phyloP scores from a whole-genome alignment of 2,797 vertebrate species.

The Hoplostethus mediterraneus region DNA sequence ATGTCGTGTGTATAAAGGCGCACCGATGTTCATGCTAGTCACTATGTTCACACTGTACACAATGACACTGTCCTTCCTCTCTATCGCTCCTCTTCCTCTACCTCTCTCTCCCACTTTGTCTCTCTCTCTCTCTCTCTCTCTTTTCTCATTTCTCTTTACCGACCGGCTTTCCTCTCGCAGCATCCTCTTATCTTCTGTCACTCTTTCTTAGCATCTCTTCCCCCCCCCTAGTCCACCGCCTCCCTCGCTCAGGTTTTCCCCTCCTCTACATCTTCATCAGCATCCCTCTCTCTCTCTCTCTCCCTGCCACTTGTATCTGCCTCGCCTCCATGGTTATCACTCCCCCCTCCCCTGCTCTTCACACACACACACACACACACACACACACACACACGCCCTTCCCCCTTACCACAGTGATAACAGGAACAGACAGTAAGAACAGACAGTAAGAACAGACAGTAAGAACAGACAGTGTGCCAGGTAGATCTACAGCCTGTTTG shows the following conservation, averaged over 20 bases:
- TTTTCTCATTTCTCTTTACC: conserved; percentile 9
- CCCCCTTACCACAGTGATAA: conserved; percentile 40
- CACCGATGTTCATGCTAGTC: conserved; percentile 24
- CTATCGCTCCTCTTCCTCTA: conserved; percentile 2
- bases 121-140: not conserved
- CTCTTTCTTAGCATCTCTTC: conserved; percentile 9
- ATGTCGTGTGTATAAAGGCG: no score
- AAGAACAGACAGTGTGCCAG: conserved; percentile 46
- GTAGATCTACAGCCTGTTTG: conserved; percentile 32
- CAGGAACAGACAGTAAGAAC: conserved; percentile 45
- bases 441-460: conserved; percentile 44
- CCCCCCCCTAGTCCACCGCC: conserved; percentile 39
- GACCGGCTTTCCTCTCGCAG: conserved; percentile 29
- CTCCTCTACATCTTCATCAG: conserved; percentile 51
- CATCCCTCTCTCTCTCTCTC: conserved; percentile 46
- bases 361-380: conserved; percentile 17
- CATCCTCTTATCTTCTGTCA: conserved; percentile 27
- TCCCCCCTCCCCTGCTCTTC: conserved; percentile 29
- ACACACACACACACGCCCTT: conserved; percentile 7
- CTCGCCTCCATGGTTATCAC: conserved; percentile 62
- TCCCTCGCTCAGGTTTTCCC: conserved; percentile 16
- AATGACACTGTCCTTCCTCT: not conserved
- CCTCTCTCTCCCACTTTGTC: not conserved
- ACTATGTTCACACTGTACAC: conserved; percentile 6
- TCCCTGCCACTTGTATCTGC: conserved; percentile 39